Conservation (phyloP, 2,113 vertebrate species). For the Channa argus region DNA sequence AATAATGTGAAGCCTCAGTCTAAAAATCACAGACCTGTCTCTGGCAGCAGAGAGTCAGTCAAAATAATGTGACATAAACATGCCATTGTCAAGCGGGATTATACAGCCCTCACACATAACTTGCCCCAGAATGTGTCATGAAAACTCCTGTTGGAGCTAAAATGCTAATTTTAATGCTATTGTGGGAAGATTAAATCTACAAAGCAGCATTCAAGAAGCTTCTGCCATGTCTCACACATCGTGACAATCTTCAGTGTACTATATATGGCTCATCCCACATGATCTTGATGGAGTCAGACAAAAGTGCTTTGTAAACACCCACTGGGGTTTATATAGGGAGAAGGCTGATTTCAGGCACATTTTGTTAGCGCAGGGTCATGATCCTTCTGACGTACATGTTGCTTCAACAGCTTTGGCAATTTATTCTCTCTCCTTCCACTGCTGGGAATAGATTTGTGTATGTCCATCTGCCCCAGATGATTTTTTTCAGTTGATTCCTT, state of each 20-base stretch:
- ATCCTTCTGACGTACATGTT: slow-evolving; percentile 23
- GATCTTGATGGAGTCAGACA: slow-evolving; percentile 23
- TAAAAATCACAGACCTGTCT: too few species aligned
- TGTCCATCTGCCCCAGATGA: slow-evolving; percentile 41
- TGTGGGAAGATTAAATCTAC: not conserved
- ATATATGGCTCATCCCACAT: slow-evolving; percentile 14
- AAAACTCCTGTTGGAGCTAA: not conserved
- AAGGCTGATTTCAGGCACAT: slow-evolving; percentile 24
- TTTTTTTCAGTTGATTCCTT: too few species aligned
- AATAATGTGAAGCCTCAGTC: too few species aligned
- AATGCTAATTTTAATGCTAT: slow-evolving; percentile 3
- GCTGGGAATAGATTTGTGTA: slow-evolving; percentile 42
- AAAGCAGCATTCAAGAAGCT: not conserved
- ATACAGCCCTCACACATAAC: not conserved
- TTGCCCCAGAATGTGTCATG: slow-evolving; percentile 1
- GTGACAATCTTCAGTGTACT: slow-evolving; percentile 15
- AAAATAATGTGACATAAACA: not conserved
- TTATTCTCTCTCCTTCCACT: slow-evolving; percentile 13
- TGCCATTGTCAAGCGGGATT: not conserved
- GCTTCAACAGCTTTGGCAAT: slow-evolving; percentile 20
- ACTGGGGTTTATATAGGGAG: slow-evolving; percentile 13
- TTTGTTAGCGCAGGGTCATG: slow-evolving; percentile 28
- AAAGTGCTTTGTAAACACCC: slow-evolving; percentile 23
- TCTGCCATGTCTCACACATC: not conserved
- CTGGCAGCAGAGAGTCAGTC: too few species aligned